A percentile compares a stretch with the other conserved stretches of the same genome.
Conservation (phyloP, 2,888 invertebrate genomes). For the Chrysodeixis includens region DNA sequence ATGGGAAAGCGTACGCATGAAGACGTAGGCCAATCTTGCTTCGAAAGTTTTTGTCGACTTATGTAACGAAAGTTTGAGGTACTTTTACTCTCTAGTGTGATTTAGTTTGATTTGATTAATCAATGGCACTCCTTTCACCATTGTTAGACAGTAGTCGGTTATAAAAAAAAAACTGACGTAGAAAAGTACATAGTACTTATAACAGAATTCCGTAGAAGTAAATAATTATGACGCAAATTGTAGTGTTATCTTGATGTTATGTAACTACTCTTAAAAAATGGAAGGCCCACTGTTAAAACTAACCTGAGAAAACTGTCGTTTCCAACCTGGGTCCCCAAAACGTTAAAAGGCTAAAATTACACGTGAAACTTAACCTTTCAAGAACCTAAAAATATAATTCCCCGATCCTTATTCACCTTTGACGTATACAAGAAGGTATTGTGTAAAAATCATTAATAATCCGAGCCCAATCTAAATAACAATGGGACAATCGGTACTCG, state of each 20-base stretch:
- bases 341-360: not conserved
- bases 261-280: too few species aligned
- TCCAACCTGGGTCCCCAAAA: too few species aligned
- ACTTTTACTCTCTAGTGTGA: not conserved
- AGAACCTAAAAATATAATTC: slow-evolving; percentile 33
- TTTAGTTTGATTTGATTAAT: not conserved
- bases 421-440: slow-evolving; percentile 39
- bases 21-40: not conserved
- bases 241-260: too few species aligned
- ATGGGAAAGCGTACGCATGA: not conserved
- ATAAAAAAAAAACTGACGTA: too few species aligned
- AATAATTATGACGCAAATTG: too few species aligned
- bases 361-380: slow-evolving; percentile 1
- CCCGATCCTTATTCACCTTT: slow-evolving; percentile 38
- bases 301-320: too few species aligned
- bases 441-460: slow-evolving; percentile 62
- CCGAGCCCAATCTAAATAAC: slow-evolving; percentile 59
- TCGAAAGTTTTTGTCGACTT: not conserved
- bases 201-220: too few species aligned
- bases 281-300: too few species aligned
- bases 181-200: too few species aligned
- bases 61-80: not conserved
- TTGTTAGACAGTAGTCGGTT: too few species aligned
- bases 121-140: not conserved
- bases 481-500: slow-evolving; percentile 61